Base-by-base conservation (phyloP, 2,113 vertebrate genomes). In the Chionodraco myersi region DNA sequence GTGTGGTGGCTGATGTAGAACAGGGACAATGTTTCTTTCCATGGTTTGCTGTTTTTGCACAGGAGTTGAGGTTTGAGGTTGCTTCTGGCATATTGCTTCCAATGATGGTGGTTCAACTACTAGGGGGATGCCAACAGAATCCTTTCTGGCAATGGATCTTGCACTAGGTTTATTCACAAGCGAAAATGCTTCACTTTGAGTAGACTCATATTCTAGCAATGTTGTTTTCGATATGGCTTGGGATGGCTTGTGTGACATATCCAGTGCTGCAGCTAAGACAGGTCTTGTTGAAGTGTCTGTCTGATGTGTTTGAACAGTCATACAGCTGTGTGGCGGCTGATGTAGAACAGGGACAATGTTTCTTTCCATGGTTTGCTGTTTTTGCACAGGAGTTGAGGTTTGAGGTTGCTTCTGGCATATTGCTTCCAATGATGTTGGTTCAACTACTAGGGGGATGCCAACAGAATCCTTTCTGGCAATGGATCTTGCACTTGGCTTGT, bases 201-300 rank as follows among this genome's bases (percentile, higher is more conserved):
- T 14, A 5, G 36, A 60, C 3, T 73, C 58, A 49, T 68, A 30
- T 45, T 75, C 58, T 48, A 45, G 13, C 1, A 41, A 5, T 73
- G n/a, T 26, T 62, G 36, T 36, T 53, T 2, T 71, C 49, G 85
- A 71, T 90, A 85, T 47, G 90, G 58, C 23, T 69, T 83, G 59
- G 11, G 68, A n/a, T 61, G 63, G 84, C 57, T 88, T 89, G 66
- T 93, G 79, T 75, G 92, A 90, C 82, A 97, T 92, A 89, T 96
- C 96, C 60, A 97, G 23, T 41, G 94, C 91, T 23, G 16, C 26
- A 3, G 85, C 94, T 91, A 92, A 92, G 71, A 83, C 36, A 84
- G 94, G 76, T 0, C 92, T 94, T 15, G 90, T 62, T 49, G 87
- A 82, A 49, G 90, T 87, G 12, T 83, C 64, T 72, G 68, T 21